Conservation (phyloP, 2,113 vertebrate species). For the chimpanzee (Pan troglodytes) region DNA sequence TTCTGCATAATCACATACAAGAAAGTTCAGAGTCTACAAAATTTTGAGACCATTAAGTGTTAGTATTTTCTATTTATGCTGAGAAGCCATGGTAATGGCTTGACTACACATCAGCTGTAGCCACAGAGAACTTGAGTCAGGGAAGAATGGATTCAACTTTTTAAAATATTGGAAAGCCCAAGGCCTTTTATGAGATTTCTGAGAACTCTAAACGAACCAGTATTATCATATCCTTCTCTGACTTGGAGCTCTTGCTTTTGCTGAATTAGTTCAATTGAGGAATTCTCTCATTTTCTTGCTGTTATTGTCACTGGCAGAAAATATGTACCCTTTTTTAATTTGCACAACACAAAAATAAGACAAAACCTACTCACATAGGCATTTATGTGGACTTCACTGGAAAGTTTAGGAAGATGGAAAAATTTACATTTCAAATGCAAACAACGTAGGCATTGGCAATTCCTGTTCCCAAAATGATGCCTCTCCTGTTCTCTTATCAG, state of each 20-base stretch:
- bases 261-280: background rate
- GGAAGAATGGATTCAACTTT: background rate
- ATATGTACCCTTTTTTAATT: background rate
- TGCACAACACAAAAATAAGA: conserved; percentile 21
- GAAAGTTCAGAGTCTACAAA: background rate
- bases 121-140: background rate
- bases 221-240: background rate
- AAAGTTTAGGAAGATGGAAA: background rate
- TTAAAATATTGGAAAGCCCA: background rate
- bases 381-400: background rate
- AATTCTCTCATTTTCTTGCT: background rate
- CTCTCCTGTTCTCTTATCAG: background rate
- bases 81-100: background rate
- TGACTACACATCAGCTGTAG: background rate
- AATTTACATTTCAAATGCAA: conserved; percentile 31
- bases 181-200: background rate
- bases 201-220: background rate
- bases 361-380: background rate
- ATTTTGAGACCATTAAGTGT: background rate
- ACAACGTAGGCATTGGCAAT: background rate
- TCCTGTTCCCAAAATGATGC: background rate
- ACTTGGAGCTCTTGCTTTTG: background rate
- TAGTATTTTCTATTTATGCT: background rate
- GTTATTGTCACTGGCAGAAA: background rate
- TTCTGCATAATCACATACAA: background rate